Evolutionary conservation across 1,140 invertebrate species (phyloP).

Genomic region (Brachionus sp.): DNA sequence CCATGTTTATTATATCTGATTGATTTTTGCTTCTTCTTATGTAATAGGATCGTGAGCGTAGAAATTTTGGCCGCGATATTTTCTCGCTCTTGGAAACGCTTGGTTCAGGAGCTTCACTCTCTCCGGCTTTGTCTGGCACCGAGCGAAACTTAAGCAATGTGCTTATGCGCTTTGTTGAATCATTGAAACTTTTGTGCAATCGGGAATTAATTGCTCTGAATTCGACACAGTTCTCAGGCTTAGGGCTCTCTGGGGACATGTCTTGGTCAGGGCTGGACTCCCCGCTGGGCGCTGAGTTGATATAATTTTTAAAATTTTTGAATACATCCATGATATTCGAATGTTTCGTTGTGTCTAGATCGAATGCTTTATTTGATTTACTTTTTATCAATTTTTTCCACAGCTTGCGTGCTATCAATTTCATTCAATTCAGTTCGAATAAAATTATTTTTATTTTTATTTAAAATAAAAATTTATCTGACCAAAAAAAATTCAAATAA

Average conservation of each 20-base stretch:
- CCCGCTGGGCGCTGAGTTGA: neutral
- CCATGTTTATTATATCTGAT: neutral
- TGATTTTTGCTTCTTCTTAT: neutral
- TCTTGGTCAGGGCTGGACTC: neutral
- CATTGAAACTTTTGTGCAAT: conserved; percentile 22
- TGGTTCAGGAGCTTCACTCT: neutral
- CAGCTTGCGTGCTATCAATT: too few relatives aligned
- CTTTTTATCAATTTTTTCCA: neutral
- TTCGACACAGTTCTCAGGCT: neutral
- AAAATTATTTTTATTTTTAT: too few relatives aligned
- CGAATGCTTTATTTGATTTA: neutral
- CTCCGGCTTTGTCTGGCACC: neutral
- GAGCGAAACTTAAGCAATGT: conserved; percentile 8
- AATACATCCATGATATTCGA: neutral
- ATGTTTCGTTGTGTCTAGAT: neutral
- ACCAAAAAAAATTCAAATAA: too few relatives aligned
- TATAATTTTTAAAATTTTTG: neutral
- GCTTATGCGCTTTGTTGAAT: neutral
- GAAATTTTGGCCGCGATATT: neutral
- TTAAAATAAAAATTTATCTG: too few relatives aligned
- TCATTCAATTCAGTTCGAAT: too few relatives aligned
- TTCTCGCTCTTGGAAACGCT: neutral
- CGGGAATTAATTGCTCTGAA: neutral
- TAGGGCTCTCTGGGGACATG: neutral
- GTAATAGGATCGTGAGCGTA: neutral